Conservation (phyloP, 2,888 invertebrate genomes). For the Adineta ricciae region DNA sequence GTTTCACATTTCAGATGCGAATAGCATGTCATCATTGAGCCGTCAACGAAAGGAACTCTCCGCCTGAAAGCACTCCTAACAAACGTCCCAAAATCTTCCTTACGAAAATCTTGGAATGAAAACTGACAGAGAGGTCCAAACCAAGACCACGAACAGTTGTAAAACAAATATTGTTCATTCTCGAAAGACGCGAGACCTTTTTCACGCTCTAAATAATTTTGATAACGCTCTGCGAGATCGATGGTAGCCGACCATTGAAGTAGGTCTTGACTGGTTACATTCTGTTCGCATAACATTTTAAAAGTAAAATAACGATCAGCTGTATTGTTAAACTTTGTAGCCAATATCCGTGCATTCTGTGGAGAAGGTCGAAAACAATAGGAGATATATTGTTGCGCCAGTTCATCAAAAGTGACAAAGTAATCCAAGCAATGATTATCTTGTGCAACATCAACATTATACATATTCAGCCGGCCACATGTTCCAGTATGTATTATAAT, state of each 20-base stretch:
- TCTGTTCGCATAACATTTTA: background rate
- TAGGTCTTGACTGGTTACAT: background rate
- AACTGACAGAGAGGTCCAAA: background rate
- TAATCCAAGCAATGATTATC: too few species aligned
- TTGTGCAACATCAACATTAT: too few species aligned
- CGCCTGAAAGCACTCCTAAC: background rate
- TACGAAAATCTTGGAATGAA: background rate
- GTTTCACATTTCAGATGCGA: background rate
- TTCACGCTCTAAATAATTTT: background rate
- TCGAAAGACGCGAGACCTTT: background rate
- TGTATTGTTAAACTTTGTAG: background rate
- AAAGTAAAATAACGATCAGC: background rate
- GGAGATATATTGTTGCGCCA: background rate
- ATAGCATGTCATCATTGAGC: background rate
- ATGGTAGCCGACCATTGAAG: background rate
- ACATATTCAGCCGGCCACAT: too few species aligned
- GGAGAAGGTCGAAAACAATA: background rate
- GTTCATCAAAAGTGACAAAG: too few species aligned
- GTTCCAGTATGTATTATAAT: too few species aligned
- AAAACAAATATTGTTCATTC: background rate
- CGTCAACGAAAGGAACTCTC: background rate
- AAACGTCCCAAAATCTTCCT: background rate
- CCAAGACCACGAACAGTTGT: too few species aligned
- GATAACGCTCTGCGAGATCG: background rate
- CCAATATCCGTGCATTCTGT: background rate